Evolutionary conservation across 1,140 invertebrate species (phyloP), one percentile per base, ranked within the genome.

Genomic region (Brachionus asplanchnoidis): DNA sequence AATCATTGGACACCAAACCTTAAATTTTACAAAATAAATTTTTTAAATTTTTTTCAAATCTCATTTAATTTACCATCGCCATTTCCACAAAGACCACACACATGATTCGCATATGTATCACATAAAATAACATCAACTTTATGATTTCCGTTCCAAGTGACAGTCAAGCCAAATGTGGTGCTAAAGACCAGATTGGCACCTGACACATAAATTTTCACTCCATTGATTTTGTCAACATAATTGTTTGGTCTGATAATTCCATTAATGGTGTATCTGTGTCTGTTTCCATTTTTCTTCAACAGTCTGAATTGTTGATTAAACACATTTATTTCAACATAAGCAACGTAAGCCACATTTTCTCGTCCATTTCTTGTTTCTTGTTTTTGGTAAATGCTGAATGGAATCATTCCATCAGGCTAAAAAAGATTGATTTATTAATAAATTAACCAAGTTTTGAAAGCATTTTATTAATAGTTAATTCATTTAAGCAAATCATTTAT

Each of bases 1-100:
- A 82, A 65, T 82, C 79, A 68, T 82, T 82, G 11, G 79, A 36
- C 40, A 23, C 42, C 40, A 32, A 32, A 0, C 66, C 66, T 32
- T 0, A 28, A 23, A 26, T 66, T 2, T 53, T 1, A 53, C 0
- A 6, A 6, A 53, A 53, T 1, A 53, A 53, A 14, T 3, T 36
- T 36, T 7, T 0, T 7, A 28, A 36, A 7, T 36, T 70, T 70
- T 70, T 5, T 70, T 2, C 23, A n/a, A 6, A 17, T 70, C 7
- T 17, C 7, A 3, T 46, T 40, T 0, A 77, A 26, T 17, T 53
- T 80, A 53, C 77, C 77, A 56, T 80, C 77, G 17, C 17, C 77
- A 40, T 80, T 80, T 36, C 79, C 79, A 46, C 79, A 82, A 17
- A 82, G 40, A 46, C 79, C 79, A 28, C 79, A 82, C 36, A 82